Conservation (phyloP, 2,113 vertebrate species). For the Eulemur macaco region DNA sequence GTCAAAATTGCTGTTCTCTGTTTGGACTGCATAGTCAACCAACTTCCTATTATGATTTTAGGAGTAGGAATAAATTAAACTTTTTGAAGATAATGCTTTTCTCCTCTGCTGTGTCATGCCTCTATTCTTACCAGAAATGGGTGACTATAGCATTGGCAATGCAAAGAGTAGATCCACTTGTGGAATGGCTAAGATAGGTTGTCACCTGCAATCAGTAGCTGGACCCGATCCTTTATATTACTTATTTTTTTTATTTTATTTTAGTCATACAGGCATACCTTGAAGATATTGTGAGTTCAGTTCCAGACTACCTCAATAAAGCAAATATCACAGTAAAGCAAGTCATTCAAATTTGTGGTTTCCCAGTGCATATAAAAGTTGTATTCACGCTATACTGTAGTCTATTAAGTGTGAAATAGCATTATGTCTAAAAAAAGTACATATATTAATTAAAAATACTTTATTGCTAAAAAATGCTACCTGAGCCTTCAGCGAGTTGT, state of each 20-base stretch:
- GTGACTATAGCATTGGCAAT: neutral
- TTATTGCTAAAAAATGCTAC: neutral
- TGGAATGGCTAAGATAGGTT: neutral
- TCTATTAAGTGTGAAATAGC: neutral
- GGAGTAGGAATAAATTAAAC: neutral
- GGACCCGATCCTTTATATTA: neutral
- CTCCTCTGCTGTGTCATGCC: neutral
- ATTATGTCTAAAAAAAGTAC: neutral
- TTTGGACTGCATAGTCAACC: neutral
- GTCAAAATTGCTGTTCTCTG: neutral
- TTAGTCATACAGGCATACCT: neutral
- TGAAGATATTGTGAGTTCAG: neutral
- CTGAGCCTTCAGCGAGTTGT: neutral
- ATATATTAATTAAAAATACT: neutral
- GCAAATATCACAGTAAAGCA: neutral
- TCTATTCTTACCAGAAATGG: neutral
- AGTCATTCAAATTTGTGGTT: neutral
- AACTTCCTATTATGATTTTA: neutral
- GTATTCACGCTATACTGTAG: neutral
- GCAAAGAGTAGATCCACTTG: neutral
- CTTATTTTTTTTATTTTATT: neutral
- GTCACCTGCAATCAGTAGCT: neutral
- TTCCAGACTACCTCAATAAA: neutral
- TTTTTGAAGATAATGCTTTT: neutral
- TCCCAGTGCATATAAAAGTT: neutral